Conservation (phyloP, 2,113 vertebrate genomes). For the Cettia cetti region DNA sequence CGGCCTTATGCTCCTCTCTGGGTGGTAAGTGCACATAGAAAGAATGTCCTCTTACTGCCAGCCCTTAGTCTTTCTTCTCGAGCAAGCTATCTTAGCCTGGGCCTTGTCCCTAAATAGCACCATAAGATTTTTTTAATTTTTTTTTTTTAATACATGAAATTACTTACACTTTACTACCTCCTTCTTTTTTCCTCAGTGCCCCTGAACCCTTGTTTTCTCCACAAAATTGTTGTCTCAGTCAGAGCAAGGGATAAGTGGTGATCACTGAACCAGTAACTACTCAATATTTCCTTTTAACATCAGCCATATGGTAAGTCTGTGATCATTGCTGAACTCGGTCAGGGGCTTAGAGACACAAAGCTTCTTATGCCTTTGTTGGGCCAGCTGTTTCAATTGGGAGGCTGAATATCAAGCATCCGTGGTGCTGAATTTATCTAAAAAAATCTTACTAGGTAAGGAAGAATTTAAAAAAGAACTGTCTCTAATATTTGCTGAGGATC, state of each 20-base stretch:
- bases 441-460: background rate
- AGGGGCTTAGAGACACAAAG: slow-evolving; percentile 41
- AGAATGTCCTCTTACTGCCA: background rate
- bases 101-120: background rate
- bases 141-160: background rate
- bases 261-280: background rate
- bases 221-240: background rate
- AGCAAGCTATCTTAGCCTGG: background rate
- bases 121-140: background rate
- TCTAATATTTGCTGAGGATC: background rate
- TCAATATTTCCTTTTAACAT: slow-evolving; percentile 39
- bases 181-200: background rate
- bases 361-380: slow-evolving; percentile 39
- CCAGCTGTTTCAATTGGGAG: slow-evolving; percentile 30
- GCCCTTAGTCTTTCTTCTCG: fast-evolving
- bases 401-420: background rate
- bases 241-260: background rate
- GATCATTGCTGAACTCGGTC: slow-evolving; percentile 29
- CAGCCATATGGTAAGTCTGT: slow-evolving; percentile 49
- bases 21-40: background rate
- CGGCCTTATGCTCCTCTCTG: background rate
- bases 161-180: background rate
- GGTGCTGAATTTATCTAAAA: background rate
- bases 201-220: background rate
- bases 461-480: background rate